Evolutionary conservation across 1,140 invertebrate species (phyloP).

Genomic region (honey bee (Apis mellifera)): Amel_HAv3.1 CM009945.2:8354001-8354500

Average conservation of each 20-base stretch:
- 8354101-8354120: constrained; percentile 51
- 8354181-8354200: no score
- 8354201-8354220: no score
- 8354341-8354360: constrained; percentile 37
- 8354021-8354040: constrained; percentile 51
- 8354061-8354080: constrained; percentile 15
- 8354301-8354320: constrained; percentile 51
- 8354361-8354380: constrained; percentile 56
- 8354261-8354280: constrained; percentile 45
- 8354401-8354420: constrained; percentile 58
- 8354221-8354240: constrained; percentile 38
- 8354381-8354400: constrained; percentile 56
- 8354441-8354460: constrained; percentile 79
- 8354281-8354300: constrained; percentile 50
- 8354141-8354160: constrained; percentile 44
- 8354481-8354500: constrained; percentile 69
- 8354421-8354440: constrained; percentile 71
- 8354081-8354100: constrained; percentile 51
- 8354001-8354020: constrained; percentile 40
- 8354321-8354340: constrained; percentile 42
- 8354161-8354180: constrained; percentile 33
- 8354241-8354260: constrained; percentile 51
- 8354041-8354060: constrained; percentile 5
- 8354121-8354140: constrained; percentile 53
- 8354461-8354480: constrained; percentile 76